Base-by-base conservation (phyloP, 2,113 vertebrate genomes). In the Cyprinodon tularosa region DNA sequence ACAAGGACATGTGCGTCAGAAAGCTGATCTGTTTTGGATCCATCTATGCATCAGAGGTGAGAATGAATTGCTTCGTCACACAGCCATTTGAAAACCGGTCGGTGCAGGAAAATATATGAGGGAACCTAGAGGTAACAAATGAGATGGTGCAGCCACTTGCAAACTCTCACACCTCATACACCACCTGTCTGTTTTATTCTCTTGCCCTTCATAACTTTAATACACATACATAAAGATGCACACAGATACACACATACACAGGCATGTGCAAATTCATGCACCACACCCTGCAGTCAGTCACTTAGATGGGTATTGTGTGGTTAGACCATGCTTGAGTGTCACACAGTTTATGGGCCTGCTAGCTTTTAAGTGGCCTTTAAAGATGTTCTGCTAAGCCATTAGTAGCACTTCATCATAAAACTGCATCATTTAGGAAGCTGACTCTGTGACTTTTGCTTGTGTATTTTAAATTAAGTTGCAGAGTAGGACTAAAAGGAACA, bases 281-380 rank as follows among this genome's bases (percentile, higher is more conserved):
- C 38, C 76, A 38, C 29, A 39, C 39, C 12, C 66, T 72, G 73
- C 72, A 77, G 76, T 85, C 74, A 79, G 62, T 81, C 38, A 48
- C 74, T 84, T 37, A 80, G 69, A 71, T 61, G 69, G 78, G 59
- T 61, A 81, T 76, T 74, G 81, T 83, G 84, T 89, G 88, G 84
- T 91, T 86, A 77, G 74, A 85, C 82, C 80, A 84, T 68, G 72
- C 76, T 82, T 77, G 84, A 82, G 87, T 90, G 86, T 93, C 90
- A 86, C 74, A 38, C 83, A 82, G 79, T 91, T 89, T 93, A 90
- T 87, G 83, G 71, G 77, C 81, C 80, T 80, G 73, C 81, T 75
- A 79, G 85, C 84, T 91, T 91, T 89, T 93, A 93, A 93, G 92
- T 87, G 88, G 77, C 86, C 86, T 89, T 93, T 89, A 76, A 91